Evolutionary conservation across 2,113 vertebrate genomes (phyloP).

Genomic region (Tylochromis polylepis): DNA sequence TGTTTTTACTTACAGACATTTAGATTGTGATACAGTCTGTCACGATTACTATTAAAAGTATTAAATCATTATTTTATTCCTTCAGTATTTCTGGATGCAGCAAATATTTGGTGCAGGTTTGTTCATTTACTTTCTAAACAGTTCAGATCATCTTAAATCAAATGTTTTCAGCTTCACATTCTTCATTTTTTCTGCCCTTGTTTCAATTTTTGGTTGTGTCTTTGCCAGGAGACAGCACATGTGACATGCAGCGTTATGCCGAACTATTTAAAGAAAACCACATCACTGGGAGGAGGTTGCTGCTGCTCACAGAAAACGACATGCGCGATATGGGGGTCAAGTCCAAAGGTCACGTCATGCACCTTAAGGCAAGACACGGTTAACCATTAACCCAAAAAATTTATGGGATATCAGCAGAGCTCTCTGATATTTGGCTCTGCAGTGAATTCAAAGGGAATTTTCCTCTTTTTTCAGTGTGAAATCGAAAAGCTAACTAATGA

Average conservation of each 20-base stretch:
- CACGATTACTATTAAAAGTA: background rate
- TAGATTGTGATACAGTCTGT: background rate
- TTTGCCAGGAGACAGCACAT: constrained; percentile 74
- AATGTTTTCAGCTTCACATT: background rate
- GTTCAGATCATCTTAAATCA: background rate
- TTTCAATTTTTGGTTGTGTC: background rate
- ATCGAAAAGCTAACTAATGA: constrained; percentile 92
- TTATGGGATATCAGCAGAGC: background rate
- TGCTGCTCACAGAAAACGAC: constrained; percentile 87
- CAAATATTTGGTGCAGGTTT: constrained; percentile 90
- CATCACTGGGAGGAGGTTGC: constrained; percentile 89
- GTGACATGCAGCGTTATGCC: constrained; percentile 84
- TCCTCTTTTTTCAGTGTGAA: constrained; percentile 77
- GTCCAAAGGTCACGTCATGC: constrained; percentile 94
- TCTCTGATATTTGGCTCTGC: background rate
- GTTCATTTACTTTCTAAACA: constrained; percentile 15
- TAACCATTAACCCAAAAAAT: background rate
- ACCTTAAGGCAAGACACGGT: constrained; percentile 84
- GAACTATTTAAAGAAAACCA: constrained; percentile 93
- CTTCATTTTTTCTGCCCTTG: background rate
- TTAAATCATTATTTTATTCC: background rate
- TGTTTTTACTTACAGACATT: background rate
- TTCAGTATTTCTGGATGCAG: constrained; percentile 93
- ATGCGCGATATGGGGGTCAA: constrained; percentile 93
- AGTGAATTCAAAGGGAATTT: background rate